Conservation (phyloP, 2,888 invertebrate genomes). For the Apotomis turbidana region DNA sequence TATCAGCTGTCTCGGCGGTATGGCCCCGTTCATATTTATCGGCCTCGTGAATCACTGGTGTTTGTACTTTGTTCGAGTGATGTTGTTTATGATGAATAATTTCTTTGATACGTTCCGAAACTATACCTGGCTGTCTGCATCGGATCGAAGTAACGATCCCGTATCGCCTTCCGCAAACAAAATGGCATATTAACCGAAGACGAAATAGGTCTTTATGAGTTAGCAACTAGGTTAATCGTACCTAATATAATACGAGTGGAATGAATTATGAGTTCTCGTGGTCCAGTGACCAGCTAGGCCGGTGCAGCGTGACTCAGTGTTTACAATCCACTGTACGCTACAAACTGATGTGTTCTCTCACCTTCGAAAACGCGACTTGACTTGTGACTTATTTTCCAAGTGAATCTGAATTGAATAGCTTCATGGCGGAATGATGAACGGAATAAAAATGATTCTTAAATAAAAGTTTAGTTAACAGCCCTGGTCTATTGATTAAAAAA, state of each 20-base stretch:
- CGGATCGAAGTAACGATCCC: constrained; percentile 36
- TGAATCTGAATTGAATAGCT: neutral
- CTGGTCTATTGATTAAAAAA: too few species aligned
- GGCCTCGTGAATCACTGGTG: constrained; percentile 27
- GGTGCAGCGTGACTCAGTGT: constrained; percentile 62
- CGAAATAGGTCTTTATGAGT: constrained; percentile 57
- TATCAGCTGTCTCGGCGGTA: constrained; percentile 30
- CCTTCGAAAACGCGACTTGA: constrained; percentile 14
- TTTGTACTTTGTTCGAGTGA: constrained; percentile 35
- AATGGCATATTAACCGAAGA: constrained; percentile 53
- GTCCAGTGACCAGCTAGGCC: constrained; percentile 63
- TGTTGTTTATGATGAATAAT: constrained; percentile 37
- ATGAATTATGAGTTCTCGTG: constrained; percentile 52
- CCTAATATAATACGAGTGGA: constrained; percentile 63
- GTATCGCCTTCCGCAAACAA: constrained; percentile 42
- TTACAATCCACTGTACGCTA: constrained; percentile 51
- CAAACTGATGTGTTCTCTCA: constrained; percentile 45
- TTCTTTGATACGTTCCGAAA: constrained; percentile 29
- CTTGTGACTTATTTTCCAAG: neutral
- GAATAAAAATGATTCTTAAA: neutral
- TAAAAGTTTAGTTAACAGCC: too few species aligned
- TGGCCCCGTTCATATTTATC: constrained; percentile 28
- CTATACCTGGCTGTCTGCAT: constrained; percentile 35
- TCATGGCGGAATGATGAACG: neutral
- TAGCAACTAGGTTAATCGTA: constrained; percentile 72